These are phyloP conservation scores for Natrix natrix DNA, from an alignment of 2,797 vertebrate genomes.

Conservation along the genomic window DNA sequence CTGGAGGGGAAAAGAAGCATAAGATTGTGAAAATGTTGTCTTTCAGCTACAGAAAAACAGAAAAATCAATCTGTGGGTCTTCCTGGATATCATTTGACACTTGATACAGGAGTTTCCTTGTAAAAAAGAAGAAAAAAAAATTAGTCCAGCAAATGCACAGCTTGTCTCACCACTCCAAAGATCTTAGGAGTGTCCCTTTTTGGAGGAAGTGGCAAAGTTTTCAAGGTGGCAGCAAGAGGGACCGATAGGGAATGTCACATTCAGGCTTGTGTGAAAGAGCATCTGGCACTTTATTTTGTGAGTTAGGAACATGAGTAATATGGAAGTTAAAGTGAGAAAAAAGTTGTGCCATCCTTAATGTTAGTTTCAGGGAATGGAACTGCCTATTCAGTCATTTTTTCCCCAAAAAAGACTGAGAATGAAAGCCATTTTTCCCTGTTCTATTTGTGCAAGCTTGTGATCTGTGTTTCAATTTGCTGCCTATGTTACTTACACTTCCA, in stretches of 20 bases:
- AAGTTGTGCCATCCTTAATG: not conserved
- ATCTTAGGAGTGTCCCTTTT: not conserved
- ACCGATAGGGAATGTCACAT: not conserved
- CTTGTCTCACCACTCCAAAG: not conserved
- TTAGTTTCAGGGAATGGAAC: not conserved
- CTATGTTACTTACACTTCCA: not conserved
- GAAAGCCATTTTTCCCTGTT: not conserved
- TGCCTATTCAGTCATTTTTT: not conserved
- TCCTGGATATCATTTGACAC: not conserved
- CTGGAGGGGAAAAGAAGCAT: not conserved
- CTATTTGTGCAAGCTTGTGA: not conserved
- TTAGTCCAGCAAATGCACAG: not conserved
- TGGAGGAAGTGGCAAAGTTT: not conserved
- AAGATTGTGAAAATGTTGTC: not conserved
- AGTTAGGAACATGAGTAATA: not conserved
- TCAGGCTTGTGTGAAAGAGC: not conserved
- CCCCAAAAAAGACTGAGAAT: not conserved
- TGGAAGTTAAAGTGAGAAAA: not conserved
- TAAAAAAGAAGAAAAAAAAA: not conserved
- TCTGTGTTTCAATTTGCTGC: not conserved
- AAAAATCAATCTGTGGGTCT: not conserved
- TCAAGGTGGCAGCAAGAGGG: not conserved
- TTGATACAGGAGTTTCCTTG: not conserved
- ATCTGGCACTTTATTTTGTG: not conserved
- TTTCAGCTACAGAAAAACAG: not conserved